These are phyloP conservation scores for Euglossa dilemma DNA, from an alignment of 1,140 invertebrate species.

Conservation along the genomic window DNA sequence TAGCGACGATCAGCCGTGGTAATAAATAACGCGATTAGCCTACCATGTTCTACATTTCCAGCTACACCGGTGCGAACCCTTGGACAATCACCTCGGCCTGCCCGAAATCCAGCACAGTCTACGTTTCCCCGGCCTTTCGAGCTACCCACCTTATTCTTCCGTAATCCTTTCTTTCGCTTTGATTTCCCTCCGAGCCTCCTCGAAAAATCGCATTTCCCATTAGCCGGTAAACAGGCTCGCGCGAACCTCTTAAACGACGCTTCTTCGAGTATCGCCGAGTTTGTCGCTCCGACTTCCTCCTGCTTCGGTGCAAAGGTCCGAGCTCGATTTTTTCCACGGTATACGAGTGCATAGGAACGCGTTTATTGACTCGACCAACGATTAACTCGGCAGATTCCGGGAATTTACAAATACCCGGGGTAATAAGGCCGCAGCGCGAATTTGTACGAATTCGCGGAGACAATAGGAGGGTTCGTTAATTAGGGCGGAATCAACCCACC, in stretches of 20 bases:
- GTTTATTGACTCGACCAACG: neutral
- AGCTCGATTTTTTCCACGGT: neutral
- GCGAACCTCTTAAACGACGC: no score
- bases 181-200: no score
- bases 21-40: constrained; percentile 37
- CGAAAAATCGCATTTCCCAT: no score
- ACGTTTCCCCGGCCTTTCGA: neutral
- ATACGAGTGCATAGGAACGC: no score
- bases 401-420: neutral
- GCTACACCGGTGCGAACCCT: neutral
- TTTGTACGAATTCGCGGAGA: neutral
- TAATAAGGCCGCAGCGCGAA: neutral
- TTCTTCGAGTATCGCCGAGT: no score
- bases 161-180: constrained; percentile 7
- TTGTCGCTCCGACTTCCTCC: no score
- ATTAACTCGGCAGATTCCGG: neutral
- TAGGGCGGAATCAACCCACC: neutral
- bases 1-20: neutral
- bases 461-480: neutral
- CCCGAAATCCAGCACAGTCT: neutral
- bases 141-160: neutral
- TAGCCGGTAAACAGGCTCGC: no score
- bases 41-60: constrained; percentile 9
- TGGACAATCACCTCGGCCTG: neutral
- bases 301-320: no score